phyloP scores from a whole-genome alignment of 2,113 vertebrate genomes.

The Alosa alosa region DNA sequence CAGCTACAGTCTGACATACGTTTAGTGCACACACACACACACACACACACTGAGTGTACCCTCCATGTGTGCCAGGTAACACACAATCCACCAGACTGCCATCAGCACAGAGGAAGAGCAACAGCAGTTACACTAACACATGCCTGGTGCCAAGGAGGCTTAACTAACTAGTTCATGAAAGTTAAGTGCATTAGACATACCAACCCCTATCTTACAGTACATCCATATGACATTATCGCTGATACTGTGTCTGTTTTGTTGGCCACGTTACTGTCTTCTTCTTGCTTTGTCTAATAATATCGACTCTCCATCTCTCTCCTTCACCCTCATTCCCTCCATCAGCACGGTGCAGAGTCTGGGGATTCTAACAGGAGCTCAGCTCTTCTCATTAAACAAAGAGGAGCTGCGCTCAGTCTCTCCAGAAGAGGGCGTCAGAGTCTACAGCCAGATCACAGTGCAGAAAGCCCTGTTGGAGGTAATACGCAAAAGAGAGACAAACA shows the following conservation, averaged over 20 bases:
- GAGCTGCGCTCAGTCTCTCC: slow-evolving; percentile 65
- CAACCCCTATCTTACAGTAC: not conserved
- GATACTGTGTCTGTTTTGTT: not conserved
- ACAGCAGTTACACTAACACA: not conserved
- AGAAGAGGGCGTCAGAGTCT: slow-evolving; percentile 68
- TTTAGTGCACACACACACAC: not conserved
- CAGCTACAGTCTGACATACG: not conserved
- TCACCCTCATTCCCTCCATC: not conserved
- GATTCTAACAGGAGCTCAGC: slow-evolving; percentile 68
- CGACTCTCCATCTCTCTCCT: not conserved
- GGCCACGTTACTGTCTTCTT: not conserved
- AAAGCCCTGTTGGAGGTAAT: slow-evolving; percentile 75
- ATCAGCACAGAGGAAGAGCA: not conserved
- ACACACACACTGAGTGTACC: not conserved
- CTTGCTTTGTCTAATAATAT: not conserved
- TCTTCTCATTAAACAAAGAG: slow-evolving; percentile 70
- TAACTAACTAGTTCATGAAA: not conserved
- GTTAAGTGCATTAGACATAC: not conserved
- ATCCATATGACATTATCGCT: not conserved
- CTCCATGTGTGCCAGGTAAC: not conserved
- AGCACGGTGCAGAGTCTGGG: slow-evolving; percentile 67
- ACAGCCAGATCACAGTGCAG: slow-evolving; percentile 81
- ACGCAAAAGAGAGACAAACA: not conserved
- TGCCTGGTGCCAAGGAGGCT: not conserved
- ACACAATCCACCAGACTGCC: too few relatives aligned